Percentiles rank a stretch among this genome's conserved stretches.
Evolutionary conservation across 2,888 invertebrate genomes (phyloP).

Genomic region (Atethmia centrago): DNA sequence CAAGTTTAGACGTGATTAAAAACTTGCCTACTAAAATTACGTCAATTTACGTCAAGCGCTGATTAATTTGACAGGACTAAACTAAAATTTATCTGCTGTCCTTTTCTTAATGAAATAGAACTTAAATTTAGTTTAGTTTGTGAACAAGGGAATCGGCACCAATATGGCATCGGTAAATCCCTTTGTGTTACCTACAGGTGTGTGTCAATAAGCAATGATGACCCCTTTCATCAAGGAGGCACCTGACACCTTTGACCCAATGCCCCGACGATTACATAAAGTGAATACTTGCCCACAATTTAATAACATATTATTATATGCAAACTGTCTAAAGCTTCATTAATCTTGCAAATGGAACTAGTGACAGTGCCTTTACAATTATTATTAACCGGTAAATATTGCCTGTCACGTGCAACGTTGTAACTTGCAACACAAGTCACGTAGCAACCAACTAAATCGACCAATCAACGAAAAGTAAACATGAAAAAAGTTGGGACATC

Average conservation of each 20-base stretch:
- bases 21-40: too few relatives aligned
- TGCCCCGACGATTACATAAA: conserved; percentile 23
- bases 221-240: not conserved
- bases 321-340: conserved; percentile 18
- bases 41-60: too few relatives aligned
- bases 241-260: conserved; percentile 33
- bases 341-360: conserved; percentile 36
- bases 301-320: conserved; percentile 7
- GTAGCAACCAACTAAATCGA: conserved; percentile 32
- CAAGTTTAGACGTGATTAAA: too few relatives aligned
- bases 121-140: too few relatives aligned
- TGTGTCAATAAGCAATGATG: conserved; percentile 17
- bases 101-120: too few relatives aligned
- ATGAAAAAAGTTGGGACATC: conserved; percentile 23
- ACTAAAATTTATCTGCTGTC: too few relatives aligned
- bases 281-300: not conserved
- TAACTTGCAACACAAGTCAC: conserved; percentile 52
- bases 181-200: not conserved
- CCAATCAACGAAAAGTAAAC: conserved; percentile 44
- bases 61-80: too few relatives aligned
- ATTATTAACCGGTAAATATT: conserved; percentile 42
- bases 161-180: not conserved
- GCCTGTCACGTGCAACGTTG: conserved; percentile 36
- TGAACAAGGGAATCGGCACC: too few relatives aligned
- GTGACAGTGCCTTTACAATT: conserved; percentile 29